phyloP scores from a whole-genome alignment of 2,797 vertebrate species.

The Crocodylus rhombifer region DNA sequence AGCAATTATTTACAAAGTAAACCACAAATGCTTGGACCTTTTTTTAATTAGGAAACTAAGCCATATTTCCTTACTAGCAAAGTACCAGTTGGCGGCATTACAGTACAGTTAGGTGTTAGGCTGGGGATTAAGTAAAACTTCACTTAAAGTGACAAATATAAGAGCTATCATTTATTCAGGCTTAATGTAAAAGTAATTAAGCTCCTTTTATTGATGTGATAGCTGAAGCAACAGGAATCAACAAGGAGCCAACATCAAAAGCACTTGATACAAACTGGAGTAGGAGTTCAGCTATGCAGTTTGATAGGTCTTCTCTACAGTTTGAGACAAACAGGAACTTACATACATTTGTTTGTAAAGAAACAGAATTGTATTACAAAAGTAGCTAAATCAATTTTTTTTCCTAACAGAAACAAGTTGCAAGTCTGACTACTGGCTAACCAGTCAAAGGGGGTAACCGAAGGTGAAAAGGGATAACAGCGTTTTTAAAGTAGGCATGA shows the following conservation, averaged over 20 bases:
- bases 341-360: not conserved
- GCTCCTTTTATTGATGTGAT: too few species aligned
- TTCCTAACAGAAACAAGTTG: not conserved
- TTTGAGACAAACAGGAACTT: not conserved
- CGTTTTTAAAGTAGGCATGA: not conserved
- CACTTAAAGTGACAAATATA: too few species aligned
- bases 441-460: too few species aligned
- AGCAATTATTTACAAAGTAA: not conserved
- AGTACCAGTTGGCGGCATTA: not conserved
- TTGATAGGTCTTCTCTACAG: too few species aligned
- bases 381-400: not conserved
- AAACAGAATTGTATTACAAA: not conserved
- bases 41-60: not conserved
- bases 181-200: too few species aligned
- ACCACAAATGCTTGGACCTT: not conserved
- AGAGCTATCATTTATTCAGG: too few species aligned
- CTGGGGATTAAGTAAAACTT: too few species aligned
- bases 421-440: not conserved
- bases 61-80: not conserved
- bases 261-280: too few species aligned
- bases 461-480: not conserved
- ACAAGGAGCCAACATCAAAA: too few species aligned
- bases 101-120: too few species aligned
- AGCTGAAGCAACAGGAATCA: too few species aligned
- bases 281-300: too few species aligned